Evolutionary conservation across 1,140 invertebrate genomes (phyloP).

Genomic region (Portunus trituberculatus): DNA sequence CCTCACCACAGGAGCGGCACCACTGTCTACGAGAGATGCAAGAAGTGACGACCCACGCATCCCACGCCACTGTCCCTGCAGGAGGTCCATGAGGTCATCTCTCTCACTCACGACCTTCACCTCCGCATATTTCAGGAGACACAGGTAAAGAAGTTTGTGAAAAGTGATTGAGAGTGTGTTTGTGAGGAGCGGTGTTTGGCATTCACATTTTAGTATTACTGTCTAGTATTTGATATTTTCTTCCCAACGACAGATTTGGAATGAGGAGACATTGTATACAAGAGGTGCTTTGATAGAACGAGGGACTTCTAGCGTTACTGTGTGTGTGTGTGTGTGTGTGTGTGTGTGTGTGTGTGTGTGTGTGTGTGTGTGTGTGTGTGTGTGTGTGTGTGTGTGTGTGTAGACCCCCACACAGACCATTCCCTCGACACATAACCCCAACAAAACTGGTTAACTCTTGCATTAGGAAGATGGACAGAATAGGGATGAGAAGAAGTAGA

Average conservation of each 20-base stretch:
- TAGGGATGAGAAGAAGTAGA: too few relatives aligned
- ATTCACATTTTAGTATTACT: too few relatives aligned
- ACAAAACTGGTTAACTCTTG: too few relatives aligned
- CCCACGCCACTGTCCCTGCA: background rate
- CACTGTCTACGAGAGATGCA: background rate
- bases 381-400: background rate
- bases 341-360: constrained; percentile 58
- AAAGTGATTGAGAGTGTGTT: too few relatives aligned
- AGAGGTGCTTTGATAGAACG: background rate
- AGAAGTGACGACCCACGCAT: constrained; percentile 11
- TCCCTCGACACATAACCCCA: too few relatives aligned
- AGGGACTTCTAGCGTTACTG: background rate
- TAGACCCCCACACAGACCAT: too few relatives aligned
- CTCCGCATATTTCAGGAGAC: background rate
- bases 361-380: constrained; percentile 37
- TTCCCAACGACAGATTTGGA: too few relatives aligned
- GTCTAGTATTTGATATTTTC: too few relatives aligned
- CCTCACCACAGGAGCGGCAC: background rate
- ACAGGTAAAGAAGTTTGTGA: background rate
- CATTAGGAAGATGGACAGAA: too few relatives aligned
- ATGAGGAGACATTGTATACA: too few relatives aligned
- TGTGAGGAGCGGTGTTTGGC: too few relatives aligned
- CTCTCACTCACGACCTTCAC: background rate
- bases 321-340: constrained; percentile 58
- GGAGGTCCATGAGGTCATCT: background rate